Percentiles rank a stretch among this genome's conserved stretches.
These are phyloP conservation scores for Pyrocephalus nanus DNA, from an alignment of 2,797 vertebrate genomes.

Conservation along the genomic window DNA sequence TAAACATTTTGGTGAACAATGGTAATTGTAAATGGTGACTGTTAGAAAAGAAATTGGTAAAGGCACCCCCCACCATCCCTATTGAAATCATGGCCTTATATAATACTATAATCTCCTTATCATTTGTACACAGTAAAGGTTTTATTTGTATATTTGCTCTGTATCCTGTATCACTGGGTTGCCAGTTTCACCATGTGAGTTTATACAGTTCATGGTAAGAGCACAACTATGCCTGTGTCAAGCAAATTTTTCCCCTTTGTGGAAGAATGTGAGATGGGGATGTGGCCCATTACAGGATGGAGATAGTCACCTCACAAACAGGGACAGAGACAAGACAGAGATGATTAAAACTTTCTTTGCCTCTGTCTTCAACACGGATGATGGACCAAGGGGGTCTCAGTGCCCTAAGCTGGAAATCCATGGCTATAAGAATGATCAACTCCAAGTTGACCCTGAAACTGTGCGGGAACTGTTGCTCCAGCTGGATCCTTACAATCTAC, in stretches of 20 bases:
- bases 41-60: neutral
- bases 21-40: neutral
- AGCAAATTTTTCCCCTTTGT: neutral
- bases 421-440: neutral
- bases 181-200: neutral
- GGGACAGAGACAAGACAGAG: neutral
- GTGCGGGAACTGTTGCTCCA: neutral
- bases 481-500: neutral
- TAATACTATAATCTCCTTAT: neutral
- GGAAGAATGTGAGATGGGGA: neutral
- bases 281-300: neutral
- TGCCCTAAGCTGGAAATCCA: neutral
- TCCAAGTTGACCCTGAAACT: neutral
- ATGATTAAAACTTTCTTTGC: neutral
- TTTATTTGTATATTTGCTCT: neutral
- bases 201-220: accelerated
- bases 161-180: accelerated
- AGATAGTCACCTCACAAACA: neutral
- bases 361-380: neutral
- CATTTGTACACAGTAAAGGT: neutral
- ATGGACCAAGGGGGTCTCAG: neutral
- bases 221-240: neutral
- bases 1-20: neutral
- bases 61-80: accelerated
- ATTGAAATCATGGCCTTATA: neutral